phyloP scores from a whole-genome alignment of 2,888 invertebrate genomes.

The Oligia latruncula region DNA sequence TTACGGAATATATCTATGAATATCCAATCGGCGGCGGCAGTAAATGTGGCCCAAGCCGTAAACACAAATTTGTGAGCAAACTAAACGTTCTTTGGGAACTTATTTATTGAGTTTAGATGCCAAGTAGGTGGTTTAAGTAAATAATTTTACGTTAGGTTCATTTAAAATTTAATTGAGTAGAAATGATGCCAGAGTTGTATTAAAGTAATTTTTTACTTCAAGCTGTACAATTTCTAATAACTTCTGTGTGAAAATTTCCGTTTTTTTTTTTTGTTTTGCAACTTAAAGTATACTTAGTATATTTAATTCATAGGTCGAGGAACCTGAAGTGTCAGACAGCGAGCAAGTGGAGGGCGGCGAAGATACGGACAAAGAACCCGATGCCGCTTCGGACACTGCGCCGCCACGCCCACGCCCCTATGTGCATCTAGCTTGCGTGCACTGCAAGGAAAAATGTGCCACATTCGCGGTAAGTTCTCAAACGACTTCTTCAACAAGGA shows the following conservation, averaged over 20 bases:
- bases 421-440: conserved; percentile 94
- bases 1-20: background rate
- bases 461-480: conserved; percentile 91
- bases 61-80: background rate
- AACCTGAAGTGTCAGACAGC: conserved; percentile 82
- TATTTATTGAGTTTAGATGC: background rate
- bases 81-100: background rate
- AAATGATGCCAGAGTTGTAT: no score
- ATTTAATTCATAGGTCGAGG: conserved; percentile 74
- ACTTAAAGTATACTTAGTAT: background rate
- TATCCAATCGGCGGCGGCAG: background rate
- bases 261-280: background rate
- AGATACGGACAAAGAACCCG: conserved; percentile 90
- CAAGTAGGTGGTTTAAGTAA: no score
- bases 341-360: conserved; percentile 85
- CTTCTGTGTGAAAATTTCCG: background rate
- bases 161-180: no score
- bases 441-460: conserved; percentile 93
- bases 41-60: background rate
- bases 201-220: no score
- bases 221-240: background rate
- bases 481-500: background rate
- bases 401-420: conserved; percentile 89
- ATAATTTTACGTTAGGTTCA: no score
- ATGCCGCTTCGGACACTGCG: conserved; percentile 87